Evolutionary conservation across 1,140 invertebrate species (phyloP), one percentile per base, ranked within the genome.

Genomic region (Goniozus legneri): DNA sequence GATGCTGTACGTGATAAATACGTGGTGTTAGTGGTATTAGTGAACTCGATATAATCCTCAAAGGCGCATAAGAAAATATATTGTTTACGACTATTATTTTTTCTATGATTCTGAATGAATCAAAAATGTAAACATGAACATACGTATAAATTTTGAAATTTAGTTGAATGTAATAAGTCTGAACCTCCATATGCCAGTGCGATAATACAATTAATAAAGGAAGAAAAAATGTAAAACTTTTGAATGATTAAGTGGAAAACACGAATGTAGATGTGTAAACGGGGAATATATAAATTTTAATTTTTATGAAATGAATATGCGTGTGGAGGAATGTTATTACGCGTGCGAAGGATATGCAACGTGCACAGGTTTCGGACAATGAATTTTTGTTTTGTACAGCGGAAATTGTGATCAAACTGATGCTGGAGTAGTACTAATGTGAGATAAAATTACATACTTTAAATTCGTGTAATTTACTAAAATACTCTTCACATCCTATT

Each of bases 61-160:
- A 46, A 36, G 21, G 57, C 31, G 39, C 50, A 54, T 22, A 59
- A 54, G 54, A n/a, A 54, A 37, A 36, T 54, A 51, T 54, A 64
- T 71, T 64, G 62, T 69, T 68, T 63, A 56, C 61, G 62, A 67
- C 60, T 71, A 64, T 71, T 71, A 71, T 71, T 69, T 69, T n/a
- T 69, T 69, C 58, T 71, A 68, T 71, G 62, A 58, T 57, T 61
- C 65, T 38, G 54, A 37, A 18, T 33, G 53, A 54, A 60, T 65
- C 58, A 51, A 16, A 46, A 42, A 55, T 51, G 49, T 52, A 58
- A 37, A 60, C 42, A 60, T 60, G 56, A 47, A 63, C 53, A 51
- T 34, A 49, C 32, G 43, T 36, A 58, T 27, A 42, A 54, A 64
- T 55, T 52, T 54, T 60, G 54, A 61, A 43, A 64, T 65, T 65